Conservation (phyloP, 1,140 invertebrate species). For the Melanaphis sacchari region DNA sequence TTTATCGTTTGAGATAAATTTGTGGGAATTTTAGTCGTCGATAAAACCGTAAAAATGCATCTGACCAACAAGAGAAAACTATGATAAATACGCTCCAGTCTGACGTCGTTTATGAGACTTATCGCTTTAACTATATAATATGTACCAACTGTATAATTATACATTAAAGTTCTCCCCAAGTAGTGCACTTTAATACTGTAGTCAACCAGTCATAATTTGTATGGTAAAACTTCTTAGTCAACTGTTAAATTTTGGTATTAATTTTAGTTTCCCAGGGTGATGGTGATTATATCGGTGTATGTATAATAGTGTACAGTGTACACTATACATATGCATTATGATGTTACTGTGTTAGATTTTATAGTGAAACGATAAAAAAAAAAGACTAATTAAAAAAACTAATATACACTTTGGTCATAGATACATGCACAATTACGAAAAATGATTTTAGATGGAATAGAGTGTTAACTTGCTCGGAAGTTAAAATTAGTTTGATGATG, state of each 20-base stretch:
- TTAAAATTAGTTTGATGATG: background rate
- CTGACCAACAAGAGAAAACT: background rate
- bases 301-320: background rate
- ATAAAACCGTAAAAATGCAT: background rate
- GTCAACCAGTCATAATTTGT: background rate
- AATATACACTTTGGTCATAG: background rate
- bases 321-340: background rate
- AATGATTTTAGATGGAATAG: background rate
- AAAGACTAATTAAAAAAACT: background rate
- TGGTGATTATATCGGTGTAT: background rate
- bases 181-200: background rate
- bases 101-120: background rate
- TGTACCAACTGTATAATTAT: background rate
- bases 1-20: background rate
- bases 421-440: background rate
- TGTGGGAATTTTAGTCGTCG: background rate
- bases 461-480: too few relatives aligned
- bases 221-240: conserved; percentile 13
- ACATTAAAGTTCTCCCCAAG: background rate
- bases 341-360: background rate
- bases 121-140: background rate
- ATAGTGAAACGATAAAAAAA: background rate
- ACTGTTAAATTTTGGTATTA: background rate
- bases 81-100: background rate
- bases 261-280: background rate